phyloP scores from a whole-genome alignment of 2,797 vertebrate species.

The Labeo calbasu region DNA sequence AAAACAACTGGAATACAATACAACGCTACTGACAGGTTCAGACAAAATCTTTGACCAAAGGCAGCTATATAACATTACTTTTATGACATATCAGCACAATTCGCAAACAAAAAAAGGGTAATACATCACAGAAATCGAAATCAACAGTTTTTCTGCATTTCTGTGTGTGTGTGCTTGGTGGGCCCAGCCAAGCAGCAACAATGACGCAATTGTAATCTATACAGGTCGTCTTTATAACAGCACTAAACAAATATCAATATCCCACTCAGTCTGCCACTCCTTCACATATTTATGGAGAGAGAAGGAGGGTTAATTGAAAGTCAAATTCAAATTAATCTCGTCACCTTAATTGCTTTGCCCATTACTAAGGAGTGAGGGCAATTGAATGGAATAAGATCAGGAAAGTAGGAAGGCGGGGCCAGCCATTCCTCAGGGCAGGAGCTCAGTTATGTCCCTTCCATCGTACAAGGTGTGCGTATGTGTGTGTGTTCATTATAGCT shows the following conservation, averaged over 20 bases:
- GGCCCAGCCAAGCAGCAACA: slow-evolving; percentile 56
- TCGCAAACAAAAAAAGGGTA: neutral
- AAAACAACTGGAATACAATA: neutral
- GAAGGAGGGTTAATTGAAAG: slow-evolving; percentile 86
- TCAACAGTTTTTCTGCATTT: neutral
- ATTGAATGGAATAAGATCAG: slow-evolving; percentile 56
- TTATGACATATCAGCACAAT: neutral
- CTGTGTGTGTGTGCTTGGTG: slow-evolving; percentile 6
- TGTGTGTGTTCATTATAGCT: slow-evolving; percentile 60
- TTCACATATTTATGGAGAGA: slow-evolving; percentile 81
- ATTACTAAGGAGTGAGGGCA: slow-evolving; percentile 75
- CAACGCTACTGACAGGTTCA: neutral
- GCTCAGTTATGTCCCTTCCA: slow-evolving; percentile 43
- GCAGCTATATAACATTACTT: neutral
- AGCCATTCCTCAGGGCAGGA: slow-evolving; percentile 73
- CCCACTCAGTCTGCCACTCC: slow-evolving; percentile 77
- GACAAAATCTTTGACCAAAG: neutral
- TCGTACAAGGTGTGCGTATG: slow-evolving; percentile 32
- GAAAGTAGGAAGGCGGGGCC: slow-evolving; percentile 52
- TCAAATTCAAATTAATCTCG: slow-evolving; percentile 86
- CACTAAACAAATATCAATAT: slow-evolving; percentile 88
- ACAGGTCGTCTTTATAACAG: slow-evolving; percentile 76
- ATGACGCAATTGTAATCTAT: slow-evolving; percentile 83
- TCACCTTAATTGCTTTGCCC: slow-evolving; percentile 78
- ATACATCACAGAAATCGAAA: neutral